Evolutionary conservation across 2,797 vertebrate genomes (phyloP), one percentile per base, ranked within the genome.

Genomic region (Gymnoscopelus microlampas): DNA sequence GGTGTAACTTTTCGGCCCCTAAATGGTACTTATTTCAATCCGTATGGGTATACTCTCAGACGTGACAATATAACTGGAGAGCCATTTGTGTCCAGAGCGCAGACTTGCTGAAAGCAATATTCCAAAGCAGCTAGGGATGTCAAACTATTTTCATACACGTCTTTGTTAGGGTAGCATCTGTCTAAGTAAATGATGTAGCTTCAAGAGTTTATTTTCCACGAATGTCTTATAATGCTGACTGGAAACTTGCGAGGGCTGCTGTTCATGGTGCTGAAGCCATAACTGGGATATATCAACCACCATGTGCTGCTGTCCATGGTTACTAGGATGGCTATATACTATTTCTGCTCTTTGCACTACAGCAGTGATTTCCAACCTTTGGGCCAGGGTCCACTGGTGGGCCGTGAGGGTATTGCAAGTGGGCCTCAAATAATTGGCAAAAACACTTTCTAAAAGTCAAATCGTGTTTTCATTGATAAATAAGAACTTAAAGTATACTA

Each of bases 1-100:
- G 75, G 79, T 72, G 81, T 82, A 76, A 81, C 81, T 82, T 78
- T 65, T 68, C 48, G 15, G 73, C 81, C 80, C 61, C 78, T 53
- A 70, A 79, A 82, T 79, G 66, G 59, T 66, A 61, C 71, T 77
- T 75, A 68, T 64, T 71, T 73, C 60, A 70, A 39, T 72, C 44
- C 70, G 49, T 73, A 69, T 71, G 73, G 79, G 77, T 73, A 71
- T 67, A 62, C n/a, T 2, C 67, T 77, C 67, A 77, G 59, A 81
- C 64, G 53, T 50, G 49, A 81, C 60, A 58, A 48, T 54, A 73
- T 53, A 53, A 73, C 53, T 32, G 70, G 69, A 51, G 74, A 72
- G 76, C 80, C 60, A 70, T 79, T 61, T 72, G 55, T 49, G 47
- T 61, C 44, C 62, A 74, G 35, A 39, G 35, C 53, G 61, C 68